These are phyloP conservation scores for Ciona savignyi DNA, from an alignment of 23 tunicate genomes.

Conservation along the genomic window DNA sequence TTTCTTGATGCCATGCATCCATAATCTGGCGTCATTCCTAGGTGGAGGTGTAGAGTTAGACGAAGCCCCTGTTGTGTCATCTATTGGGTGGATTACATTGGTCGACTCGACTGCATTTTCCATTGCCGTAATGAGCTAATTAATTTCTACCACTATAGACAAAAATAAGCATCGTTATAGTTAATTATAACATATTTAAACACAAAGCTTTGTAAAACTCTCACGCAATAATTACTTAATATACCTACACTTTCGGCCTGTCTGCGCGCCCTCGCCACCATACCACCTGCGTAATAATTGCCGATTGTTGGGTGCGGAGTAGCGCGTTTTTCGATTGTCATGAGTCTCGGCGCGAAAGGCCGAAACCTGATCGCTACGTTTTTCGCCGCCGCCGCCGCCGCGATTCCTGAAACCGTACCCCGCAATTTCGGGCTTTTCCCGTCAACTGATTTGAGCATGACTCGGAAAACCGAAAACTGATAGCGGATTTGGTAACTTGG, in stretches of 20 bases:
- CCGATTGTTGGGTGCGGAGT: not conserved
- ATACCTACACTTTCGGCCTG: no score
- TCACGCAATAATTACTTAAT: no score
- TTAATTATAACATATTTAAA: no score
- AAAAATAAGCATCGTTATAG: no score
- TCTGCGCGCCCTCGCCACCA: no score
- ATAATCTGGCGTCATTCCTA: not conserved
- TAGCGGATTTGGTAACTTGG: not conserved
- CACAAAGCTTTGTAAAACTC: no score
- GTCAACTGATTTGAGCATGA: not conserved
- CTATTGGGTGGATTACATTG: not conserved
- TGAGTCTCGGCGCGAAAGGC: not conserved
- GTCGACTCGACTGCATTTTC: not conserved
- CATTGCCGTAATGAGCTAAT: no score
- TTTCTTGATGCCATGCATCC: not conserved
- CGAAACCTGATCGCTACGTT: not conserved
- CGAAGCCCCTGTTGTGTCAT: not conserved
- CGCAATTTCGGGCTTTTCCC: not conserved
- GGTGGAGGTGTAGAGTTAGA: not conserved
- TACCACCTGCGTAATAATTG: not conserved
- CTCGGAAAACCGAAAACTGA: not conserved
- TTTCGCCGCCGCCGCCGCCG: not conserved
- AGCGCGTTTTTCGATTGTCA: not conserved
- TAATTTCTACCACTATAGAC: no score
- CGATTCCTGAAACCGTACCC: not conserved